Evolutionary conservation across 2,888 invertebrate genomes (phyloP).

Genomic region (Rhagophthalmus giganteus): DNA sequence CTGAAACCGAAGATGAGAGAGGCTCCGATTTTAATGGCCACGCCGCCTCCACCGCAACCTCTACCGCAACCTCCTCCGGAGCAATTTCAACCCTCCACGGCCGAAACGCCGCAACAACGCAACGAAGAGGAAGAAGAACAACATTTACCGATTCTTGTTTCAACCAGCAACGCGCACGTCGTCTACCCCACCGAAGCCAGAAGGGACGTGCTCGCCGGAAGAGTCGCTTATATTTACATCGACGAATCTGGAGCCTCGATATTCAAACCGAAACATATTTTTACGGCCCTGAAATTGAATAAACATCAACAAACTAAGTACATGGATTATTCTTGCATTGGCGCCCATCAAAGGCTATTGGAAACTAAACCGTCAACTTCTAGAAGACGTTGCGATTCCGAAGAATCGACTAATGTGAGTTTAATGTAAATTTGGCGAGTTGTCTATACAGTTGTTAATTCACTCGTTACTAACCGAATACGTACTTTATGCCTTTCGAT

Average conservation of each 20-base stretch:
- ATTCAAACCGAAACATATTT: constrained; percentile 75
- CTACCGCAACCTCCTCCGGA: constrained; percentile 29
- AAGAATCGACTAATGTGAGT: no score
- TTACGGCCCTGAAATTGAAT: constrained; percentile 71
- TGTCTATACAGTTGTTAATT: no score
- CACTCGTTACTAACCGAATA: no score
- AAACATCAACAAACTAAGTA: constrained; percentile 57
- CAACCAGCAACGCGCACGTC: constrained; percentile 65
- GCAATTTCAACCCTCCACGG: constrained; percentile 27
- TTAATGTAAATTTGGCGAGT: not conserved
- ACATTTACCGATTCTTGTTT: constrained; percentile 45
- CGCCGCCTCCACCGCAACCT: constrained; percentile 20
- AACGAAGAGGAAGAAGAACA: constrained; percentile 30
- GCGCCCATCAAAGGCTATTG: constrained; percentile 48
- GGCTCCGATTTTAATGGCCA: constrained; percentile 43
- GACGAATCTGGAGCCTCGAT: constrained; percentile 70
- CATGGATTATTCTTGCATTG: constrained; percentile 50
- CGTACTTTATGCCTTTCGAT: no score
- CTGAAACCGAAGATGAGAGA: constrained; percentile 44
- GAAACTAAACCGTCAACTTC: constrained; percentile 29
- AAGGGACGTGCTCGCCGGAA: constrained; percentile 72
- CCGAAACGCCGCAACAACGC: constrained; percentile 1
- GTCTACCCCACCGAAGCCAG: constrained; percentile 78
- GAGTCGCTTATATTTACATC: constrained; percentile 74
- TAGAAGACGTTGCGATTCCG: not conserved